Evolutionary conservation across 2,113 vertebrate genomes (phyloP).

Genomic region (Sphyrna mokarran): DNA sequence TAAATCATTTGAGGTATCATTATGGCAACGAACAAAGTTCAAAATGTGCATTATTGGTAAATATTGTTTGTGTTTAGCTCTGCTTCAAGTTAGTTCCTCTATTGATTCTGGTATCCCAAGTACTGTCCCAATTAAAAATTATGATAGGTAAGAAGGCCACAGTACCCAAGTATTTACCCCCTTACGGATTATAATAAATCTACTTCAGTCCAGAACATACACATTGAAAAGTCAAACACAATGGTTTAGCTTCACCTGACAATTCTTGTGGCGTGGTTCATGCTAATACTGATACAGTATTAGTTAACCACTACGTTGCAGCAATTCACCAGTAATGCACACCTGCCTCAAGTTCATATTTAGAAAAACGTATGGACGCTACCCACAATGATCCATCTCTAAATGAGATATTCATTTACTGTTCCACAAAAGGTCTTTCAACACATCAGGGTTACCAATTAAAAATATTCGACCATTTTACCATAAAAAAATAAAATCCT

Average conservation of each 20-base stretch:
- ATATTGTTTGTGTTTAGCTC: background rate
- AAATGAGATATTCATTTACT: background rate
- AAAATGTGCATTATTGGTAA: background rate
- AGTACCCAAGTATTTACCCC: background rate
- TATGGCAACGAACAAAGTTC: background rate
- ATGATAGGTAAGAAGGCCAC: background rate
- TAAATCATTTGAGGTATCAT: background rate
- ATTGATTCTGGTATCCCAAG: background rate
- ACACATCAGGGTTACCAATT: background rate
- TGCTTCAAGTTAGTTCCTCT: background rate
- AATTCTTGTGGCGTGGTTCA: background rate
- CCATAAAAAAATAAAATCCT: constrained; percentile 10
- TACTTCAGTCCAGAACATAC: background rate
- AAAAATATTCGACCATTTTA: constrained; percentile 33
- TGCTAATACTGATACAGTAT: constrained; percentile 35
- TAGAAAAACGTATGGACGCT: background rate
- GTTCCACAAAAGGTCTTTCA: background rate
- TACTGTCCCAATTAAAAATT: background rate
- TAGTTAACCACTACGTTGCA: background rate
- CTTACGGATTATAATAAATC: background rate
- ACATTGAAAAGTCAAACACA: background rate
- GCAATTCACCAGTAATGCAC: background rate
- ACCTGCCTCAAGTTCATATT: background rate
- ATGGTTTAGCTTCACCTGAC: background rate
- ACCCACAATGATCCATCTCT: background rate